Evolutionary conservation across 2,797 vertebrate species (phyloP), one percentile per base, ranked within the genome.

Genomic region (Vespertilio murinus): DNA sequence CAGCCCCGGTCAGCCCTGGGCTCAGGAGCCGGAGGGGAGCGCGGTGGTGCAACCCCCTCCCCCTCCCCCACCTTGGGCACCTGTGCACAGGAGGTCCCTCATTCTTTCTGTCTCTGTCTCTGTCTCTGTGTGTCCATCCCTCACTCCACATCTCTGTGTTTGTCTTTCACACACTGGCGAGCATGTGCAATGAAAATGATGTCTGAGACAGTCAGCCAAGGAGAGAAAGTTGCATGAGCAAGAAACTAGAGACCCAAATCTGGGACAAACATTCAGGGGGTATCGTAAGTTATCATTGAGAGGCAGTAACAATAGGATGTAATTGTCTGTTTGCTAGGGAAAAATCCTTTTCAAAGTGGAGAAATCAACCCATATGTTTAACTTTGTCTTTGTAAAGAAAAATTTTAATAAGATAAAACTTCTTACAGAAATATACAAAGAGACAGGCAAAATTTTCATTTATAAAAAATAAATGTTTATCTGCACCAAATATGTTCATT

Each of bases 401-500:
- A 17, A 4, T 38, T 67, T 69, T 74, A 93, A 92, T 80, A 73
- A 77, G 93, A 96, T 80, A 52, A 92, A 92, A 85, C 18, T 69
- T 90, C 75, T 85, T 83, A 79, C 20, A 82, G 42, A 92, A 86
- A 82, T 65, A 7, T 73, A 65, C 74, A 90, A 89, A 94, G 75
- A 77, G 78, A 90, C 38, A 64, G 33, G 16, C 78, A 86, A 89
- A 82, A 74, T 6, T 70, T 79, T 84, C 79, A 87, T 91, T 96
- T 67, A 90, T 79, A 89, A 93, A 92, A 93, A 86, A 88, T 90
- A 30, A 94, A 65, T 92, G 88, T 90, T 91, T 95, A 78, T 86
- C 81, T 54, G 20, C 16, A 93, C n/a, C 42, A 81, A 74, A 82
- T 69, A 86, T 52, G 30, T 73, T 93, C 47, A 84, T 74, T 40